A percentile compares a stretch with the other conserved stretches of the same genome.
These are phyloP conservation scores for Baryphthengus martii DNA, from an alignment of 2,113 vertebrate genomes.

Conservation along the genomic window DNA sequence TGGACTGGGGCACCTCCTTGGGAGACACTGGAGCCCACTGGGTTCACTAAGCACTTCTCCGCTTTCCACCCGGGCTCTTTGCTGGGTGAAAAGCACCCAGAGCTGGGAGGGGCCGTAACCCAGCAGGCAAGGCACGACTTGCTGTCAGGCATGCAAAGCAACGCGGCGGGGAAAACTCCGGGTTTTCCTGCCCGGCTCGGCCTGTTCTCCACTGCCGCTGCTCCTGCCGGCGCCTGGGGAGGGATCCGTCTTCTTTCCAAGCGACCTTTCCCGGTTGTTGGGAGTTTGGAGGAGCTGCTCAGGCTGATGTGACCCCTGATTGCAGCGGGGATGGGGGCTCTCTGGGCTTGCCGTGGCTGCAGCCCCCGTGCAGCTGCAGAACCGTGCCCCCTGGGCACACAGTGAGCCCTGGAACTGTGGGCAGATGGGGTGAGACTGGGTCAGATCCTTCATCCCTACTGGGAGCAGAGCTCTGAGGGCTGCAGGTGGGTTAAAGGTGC, in stretches of 20 bases:
- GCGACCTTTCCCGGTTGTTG: neutral
- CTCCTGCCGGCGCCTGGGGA: neutral
- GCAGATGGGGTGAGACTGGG: neutral
- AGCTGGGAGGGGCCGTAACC: slow-evolving; percentile 37
- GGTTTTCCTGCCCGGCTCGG: slow-evolving; percentile 37
- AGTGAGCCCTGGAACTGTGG: neutral
- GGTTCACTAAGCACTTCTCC: neutral
- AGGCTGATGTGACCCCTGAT: neutral
- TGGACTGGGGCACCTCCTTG: neutral
- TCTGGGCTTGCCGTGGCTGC: accelerated
- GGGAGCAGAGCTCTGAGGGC: neutral
- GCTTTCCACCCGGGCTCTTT: neutral
- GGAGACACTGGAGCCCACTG: neutral
- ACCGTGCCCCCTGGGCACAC: neutral
- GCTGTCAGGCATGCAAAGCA: slow-evolving; percentile 65
- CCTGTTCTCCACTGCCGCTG: neutral
- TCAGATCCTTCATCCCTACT: neutral
- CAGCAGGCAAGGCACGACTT: slow-evolving; percentile 50
- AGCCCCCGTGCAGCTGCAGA: neutral
- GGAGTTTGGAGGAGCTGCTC: neutral
- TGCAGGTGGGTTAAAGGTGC: neutral
- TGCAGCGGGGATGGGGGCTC: neutral
- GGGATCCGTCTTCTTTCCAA: neutral
- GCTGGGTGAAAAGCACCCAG: neutral
- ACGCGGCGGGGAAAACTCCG: neutral